These are phyloP conservation scores for Lepus townsendii DNA, from an alignment of 2,797 vertebrate genomes.

Conservation along the genomic window DNA sequence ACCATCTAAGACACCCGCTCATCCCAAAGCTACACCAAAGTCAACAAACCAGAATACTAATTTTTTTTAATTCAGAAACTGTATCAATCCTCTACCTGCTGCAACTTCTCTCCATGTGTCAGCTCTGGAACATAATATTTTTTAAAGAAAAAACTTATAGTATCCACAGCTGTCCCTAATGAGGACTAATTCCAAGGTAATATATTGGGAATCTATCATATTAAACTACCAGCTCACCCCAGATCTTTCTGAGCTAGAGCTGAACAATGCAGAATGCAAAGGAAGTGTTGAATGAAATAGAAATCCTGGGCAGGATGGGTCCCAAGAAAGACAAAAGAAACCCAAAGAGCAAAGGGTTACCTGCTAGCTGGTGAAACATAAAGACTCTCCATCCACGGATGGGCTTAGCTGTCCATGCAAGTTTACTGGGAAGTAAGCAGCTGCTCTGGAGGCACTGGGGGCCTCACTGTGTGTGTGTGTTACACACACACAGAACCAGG, in stretches of 20 bases:
- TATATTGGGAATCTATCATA: not conserved
- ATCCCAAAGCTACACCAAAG: not conserved
- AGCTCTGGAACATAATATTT: not conserved
- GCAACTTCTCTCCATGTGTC: not conserved
- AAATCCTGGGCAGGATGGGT: not conserved
- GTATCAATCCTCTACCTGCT: not conserved
- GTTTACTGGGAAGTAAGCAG: not conserved
- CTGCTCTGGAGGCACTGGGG: not conserved
- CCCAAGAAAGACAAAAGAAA: not conserved
- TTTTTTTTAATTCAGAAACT: not conserved
- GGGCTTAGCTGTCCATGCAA: not conserved
- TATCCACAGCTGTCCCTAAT: not conserved
- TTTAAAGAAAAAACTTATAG: not conserved
- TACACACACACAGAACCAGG: too few species aligned
- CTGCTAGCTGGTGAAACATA: not conserved
- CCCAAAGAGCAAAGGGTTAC: not conserved
- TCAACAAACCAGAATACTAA: not conserved
- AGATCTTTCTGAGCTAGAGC: not conserved
- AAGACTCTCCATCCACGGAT: not conserved
- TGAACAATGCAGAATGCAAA: not conserved
- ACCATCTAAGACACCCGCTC: not conserved
- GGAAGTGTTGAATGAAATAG: not conserved
- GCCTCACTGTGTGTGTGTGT: not conserved
- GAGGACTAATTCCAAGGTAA: not conserved
- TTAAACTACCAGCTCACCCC: not conserved